Base-by-base conservation (phyloP, 2,888 invertebrate genomes). In the Hyposoter didymator region DNA sequence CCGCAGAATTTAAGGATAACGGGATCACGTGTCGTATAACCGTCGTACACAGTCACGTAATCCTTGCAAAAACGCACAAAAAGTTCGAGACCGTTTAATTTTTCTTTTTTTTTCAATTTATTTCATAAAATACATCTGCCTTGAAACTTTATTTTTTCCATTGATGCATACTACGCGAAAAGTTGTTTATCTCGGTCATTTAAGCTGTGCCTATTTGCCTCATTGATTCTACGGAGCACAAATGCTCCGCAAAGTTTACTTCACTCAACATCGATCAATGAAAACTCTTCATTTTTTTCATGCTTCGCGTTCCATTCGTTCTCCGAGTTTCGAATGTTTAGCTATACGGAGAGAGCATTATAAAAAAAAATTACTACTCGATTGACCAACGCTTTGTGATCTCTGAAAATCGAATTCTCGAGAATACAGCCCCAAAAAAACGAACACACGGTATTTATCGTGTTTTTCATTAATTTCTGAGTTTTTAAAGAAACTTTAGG, bases 1-100 rank as follows among this genome's bases (percentile, higher is more conserved):
- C 98, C 98, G 92, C 98, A 98, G 94, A 98, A 98, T 94, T 97
- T 97, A 89, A 98, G 94, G 91, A 98, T 96, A 88, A 98, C 96
- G 28, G 98, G 97, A 94, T 98, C 98, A 90, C 97, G 95, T 59
- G 97, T 98, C 89, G 98, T 98, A 92, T 98, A 97, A 55, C 98
- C 98, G 92, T 98, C 98, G 94, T 98, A 98, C 76, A 98, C 96
- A 47, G 97, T 97, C 89, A 98, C 97, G 94, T 97, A 98, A 94
- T 98, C 98, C 94, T 97, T 93, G 59, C 43, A 84, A 39, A 22
- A 19, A 35, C 0, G 22, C 22, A 59, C 43, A 47, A 64, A 28
- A 43, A 69, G 52, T 45, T 43, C n/a, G 14, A 35, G 12, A 19
- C 35, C 28, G 19, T 28, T 28, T 8, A 43, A 75, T 14, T 10